These are phyloP conservation scores for Pangasianodon gigas DNA, from an alignment of 2,113 vertebrate genomes.

Conservation along the genomic window DNA sequence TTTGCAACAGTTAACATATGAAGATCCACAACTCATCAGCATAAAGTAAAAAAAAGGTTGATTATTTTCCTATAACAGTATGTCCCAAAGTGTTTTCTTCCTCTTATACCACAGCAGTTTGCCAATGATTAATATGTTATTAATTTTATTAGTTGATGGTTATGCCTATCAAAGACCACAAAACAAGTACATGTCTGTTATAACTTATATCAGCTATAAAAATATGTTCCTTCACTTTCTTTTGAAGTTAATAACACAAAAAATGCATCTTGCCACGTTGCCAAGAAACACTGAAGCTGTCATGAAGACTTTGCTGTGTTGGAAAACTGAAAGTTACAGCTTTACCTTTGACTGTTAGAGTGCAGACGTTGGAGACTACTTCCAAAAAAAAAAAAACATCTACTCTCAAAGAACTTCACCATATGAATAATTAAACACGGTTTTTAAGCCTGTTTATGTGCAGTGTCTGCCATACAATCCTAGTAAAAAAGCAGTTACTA, in stretches of 20 bases:
- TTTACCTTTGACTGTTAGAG: not conserved
- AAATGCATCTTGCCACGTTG: not conserved
- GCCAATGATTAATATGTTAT: not conserved
- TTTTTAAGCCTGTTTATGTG: not conserved
- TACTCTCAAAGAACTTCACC: not conserved
- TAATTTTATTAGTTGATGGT: not conserved
- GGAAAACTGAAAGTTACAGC: not conserved
- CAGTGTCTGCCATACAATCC: not conserved
- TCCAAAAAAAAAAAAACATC: not conserved
- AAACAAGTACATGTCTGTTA: not conserved
- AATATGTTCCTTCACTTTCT: not conserved
- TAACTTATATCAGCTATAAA: not conserved
- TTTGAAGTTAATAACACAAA: not conserved
- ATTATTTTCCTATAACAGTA: not conserved
- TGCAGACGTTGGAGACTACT: not conserved
- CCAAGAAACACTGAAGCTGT: not conserved
- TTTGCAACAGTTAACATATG: conserved; percentile 33
- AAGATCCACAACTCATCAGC: not conserved
- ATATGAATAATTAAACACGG: conserved; percentile 3
- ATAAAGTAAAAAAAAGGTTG: not conserved
- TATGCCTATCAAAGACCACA: not conserved
- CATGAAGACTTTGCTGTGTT: not conserved
- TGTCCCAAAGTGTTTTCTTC: not conserved
- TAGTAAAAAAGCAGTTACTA: not conserved
- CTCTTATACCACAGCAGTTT: not conserved